A percentile compares a stretch with the other conserved stretches of the same genome.
Evolutionary conservation across 2,888 invertebrate genomes (phyloP).

Genomic region (Heliconius ethilla): DNA sequence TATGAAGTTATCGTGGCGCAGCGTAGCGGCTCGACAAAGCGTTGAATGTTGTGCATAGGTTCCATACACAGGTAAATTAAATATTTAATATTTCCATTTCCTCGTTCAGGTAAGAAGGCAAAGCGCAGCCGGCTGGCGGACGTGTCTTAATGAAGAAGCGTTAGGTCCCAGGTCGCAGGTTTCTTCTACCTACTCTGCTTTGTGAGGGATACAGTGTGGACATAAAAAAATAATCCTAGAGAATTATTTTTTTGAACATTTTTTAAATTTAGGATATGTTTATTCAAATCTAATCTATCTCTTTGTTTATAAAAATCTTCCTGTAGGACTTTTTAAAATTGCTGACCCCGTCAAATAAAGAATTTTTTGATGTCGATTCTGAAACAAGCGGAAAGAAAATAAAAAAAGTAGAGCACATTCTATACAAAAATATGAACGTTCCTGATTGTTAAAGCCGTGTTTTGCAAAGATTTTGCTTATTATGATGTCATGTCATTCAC

Average conservation of each 20-base stretch:
- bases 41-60: not conserved
- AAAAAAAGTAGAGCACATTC: not conserved
- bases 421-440: not conserved
- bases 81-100: too few relatives aligned
- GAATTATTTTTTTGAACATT: too few relatives aligned
- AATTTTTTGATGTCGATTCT: not conserved
- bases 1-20: not conserved
- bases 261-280: too few relatives aligned
- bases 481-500: constrained; percentile 10
- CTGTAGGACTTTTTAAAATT: too few relatives aligned
- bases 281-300: too few relatives aligned
- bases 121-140: too few relatives aligned
- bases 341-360: too few relatives aligned
- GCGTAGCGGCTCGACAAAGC: not conserved
- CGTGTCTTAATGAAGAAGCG: too few relatives aligned
- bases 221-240: not conserved
- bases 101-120: too few relatives aligned
- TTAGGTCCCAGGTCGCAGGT: too few relatives aligned
- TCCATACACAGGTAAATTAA: too few relatives aligned
- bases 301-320: too few relatives aligned
- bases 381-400: not conserved
- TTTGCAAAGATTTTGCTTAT: constrained; percentile 31
- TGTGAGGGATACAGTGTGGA: not conserved
- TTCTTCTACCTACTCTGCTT: not conserved
- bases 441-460: constrained; percentile 17